Evolutionary conservation across 2,888 invertebrate genomes (phyloP).

Genomic region (Xanthia togata): DNA sequence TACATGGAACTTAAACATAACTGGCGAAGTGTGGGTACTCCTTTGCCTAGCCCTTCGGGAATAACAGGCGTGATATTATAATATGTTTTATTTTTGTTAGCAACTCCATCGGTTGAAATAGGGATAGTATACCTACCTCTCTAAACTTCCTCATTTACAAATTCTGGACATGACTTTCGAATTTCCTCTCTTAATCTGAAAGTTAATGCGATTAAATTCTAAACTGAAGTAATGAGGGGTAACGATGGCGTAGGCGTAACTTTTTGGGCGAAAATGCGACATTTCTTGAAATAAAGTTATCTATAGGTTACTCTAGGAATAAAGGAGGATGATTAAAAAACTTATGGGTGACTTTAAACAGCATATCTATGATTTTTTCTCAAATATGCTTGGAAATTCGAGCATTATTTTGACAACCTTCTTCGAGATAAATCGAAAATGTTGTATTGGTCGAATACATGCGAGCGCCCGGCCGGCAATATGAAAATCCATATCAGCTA

Average conservation of each 20-base stretch:
- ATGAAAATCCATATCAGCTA: too few species aligned
- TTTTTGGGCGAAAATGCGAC: conserved; percentile 29
- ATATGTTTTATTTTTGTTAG: background rate
- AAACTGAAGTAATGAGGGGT: conserved; percentile 53
- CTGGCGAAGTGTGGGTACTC: too few species aligned
- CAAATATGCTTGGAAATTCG: too few species aligned
- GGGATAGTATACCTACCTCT: background rate
- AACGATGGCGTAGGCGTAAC: conserved; percentile 28
- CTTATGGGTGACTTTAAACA: background rate
- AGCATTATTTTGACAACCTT: too few species aligned
- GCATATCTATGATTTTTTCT: background rate
- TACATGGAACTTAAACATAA: too few species aligned
- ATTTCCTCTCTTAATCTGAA: conserved; percentile 43
- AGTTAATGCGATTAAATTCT: conserved; percentile 46
- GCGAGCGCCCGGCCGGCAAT: too few species aligned
- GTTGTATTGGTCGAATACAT: too few species aligned
- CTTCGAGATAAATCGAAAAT: too few species aligned
- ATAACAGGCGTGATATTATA: too few species aligned
- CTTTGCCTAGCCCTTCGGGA: too few species aligned
- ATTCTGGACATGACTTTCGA: conserved; percentile 43
- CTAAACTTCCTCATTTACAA: conserved; percentile 22
- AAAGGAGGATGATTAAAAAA: background rate
- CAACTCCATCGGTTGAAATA: background rate
- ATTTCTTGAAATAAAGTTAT: conserved; percentile 14
- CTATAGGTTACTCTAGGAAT: conserved; percentile 9